These are phyloP conservation scores for Empidonax alnorum DNA, from an alignment of 2,113 vertebrate species.

Conservation along the genomic window DNA sequence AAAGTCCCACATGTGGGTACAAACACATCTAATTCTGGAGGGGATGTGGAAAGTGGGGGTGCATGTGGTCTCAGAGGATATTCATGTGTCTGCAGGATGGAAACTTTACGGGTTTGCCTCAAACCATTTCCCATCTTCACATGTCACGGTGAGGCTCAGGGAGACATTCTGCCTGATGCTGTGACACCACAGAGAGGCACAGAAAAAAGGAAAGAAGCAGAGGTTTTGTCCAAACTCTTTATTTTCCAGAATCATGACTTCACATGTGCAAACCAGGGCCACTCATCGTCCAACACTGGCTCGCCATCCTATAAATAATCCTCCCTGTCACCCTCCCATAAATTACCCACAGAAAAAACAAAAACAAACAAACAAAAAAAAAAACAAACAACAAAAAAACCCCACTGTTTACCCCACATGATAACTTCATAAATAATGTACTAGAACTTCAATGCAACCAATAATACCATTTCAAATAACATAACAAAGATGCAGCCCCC, in stretches of 20 bases:
- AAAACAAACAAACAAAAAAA: not conserved
- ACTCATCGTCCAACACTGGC: accelerated
- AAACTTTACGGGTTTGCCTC: not conserved
- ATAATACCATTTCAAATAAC: not conserved
- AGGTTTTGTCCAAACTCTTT: not conserved
- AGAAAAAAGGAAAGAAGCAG: not conserved
- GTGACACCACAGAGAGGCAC: not conserved
- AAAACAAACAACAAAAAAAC: not conserved
- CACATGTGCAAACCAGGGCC: not conserved
- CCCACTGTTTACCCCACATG: no score
- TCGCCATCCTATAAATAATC: not conserved
- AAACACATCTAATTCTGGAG: not conserved
- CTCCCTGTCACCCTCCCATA: not conserved
- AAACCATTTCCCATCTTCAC: not conserved
- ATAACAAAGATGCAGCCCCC: not conserved
- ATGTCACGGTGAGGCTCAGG: no score
- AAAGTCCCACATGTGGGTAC: not conserved
- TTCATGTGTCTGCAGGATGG: not conserved
- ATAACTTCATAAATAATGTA: not conserved
- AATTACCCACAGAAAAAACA: not conserved
- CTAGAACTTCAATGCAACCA: not conserved
- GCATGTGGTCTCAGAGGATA: not conserved
- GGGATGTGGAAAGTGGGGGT: not conserved
- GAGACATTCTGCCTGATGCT: not conserved
- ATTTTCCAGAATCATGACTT: not conserved